These are phyloP conservation scores for Heliconius hermathena DNA, from an alignment of 1,140 invertebrate species.

Conservation along the genomic window DNA sequence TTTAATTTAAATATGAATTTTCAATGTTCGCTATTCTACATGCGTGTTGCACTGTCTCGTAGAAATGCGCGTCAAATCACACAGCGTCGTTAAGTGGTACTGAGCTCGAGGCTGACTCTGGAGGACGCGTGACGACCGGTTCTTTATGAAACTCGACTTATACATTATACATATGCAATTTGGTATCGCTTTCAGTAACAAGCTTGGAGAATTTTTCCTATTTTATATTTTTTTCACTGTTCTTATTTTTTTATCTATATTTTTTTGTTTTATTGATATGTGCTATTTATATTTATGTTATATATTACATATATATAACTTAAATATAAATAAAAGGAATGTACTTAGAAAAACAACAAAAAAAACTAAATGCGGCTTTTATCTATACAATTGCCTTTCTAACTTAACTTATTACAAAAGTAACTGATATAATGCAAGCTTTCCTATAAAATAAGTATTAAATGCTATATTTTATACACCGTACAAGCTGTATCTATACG, in stretches of 20 bases:
- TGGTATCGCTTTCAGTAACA: slow-evolving; percentile 14
- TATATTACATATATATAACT: too few species aligned
- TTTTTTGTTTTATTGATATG: too few species aligned
- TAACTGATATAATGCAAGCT: too few species aligned
- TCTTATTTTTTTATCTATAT: neutral
- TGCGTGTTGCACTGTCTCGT: slow-evolving; percentile 17
- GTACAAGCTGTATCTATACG: too few species aligned
- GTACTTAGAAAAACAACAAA: too few species aligned
- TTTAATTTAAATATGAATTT: neutral
- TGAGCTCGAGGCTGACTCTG: slow-evolving; percentile 20
- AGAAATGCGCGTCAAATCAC: slow-evolving; percentile 30
- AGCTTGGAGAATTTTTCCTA: neutral
- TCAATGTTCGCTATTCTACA: neutral
- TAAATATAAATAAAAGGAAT: too few species aligned
- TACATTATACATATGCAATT: slow-evolving; percentile 8
- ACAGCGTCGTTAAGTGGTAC: slow-evolving; percentile 31
- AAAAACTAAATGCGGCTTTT: too few species aligned
- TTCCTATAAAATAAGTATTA: too few species aligned
- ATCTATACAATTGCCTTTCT: too few species aligned
- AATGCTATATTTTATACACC: too few species aligned
- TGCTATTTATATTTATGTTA: too few species aligned
- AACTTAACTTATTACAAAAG: too few species aligned
- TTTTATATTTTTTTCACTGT: neutral
- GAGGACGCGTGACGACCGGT: slow-evolving; percentile 33
- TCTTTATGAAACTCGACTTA: slow-evolving; percentile 22